phyloP scores from a whole-genome alignment of 2,797 vertebrate genomes.

The Dryobates pubescens region DNA sequence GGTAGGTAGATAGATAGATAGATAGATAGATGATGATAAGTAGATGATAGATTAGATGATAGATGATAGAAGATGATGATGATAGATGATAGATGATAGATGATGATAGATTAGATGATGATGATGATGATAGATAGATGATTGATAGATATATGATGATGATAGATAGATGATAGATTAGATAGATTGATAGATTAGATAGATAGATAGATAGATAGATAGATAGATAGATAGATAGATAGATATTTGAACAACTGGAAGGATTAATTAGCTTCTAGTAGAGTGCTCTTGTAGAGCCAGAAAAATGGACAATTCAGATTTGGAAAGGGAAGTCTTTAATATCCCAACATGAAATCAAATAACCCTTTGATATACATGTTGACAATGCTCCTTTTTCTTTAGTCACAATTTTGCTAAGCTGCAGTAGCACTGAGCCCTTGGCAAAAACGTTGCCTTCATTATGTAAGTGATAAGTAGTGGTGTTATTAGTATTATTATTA shows the following conservation, averaged over 20 bases:
- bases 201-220: not conserved
- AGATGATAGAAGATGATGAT: too few species aligned
- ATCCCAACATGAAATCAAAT: conserved; percentile 5
- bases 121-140: too few species aligned
- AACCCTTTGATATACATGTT: conserved; percentile 12
- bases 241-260: not conserved
- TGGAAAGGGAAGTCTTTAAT: conserved; percentile 19
- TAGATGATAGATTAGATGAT: too few species aligned
- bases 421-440: not conserved
- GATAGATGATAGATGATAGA: too few species aligned
- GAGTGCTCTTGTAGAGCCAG: not conserved
- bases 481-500: not conserved
- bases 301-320: not conserved
- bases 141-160: too few species aligned
- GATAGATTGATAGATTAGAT: not conserved
- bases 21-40: too few species aligned
- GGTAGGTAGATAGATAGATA: too few species aligned
- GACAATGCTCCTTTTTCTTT: conserved; percentile 17
- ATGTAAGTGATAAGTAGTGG: conserved; percentile 42
- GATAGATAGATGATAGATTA: too few species aligned
- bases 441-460: conserved; percentile 48
- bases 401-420: conserved; percentile 15
- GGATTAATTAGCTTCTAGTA: conserved; percentile 28
- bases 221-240: too few species aligned
- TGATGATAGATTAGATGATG: too few species aligned